phyloP scores from a whole-genome alignment of 2,113 vertebrate genomes.

The Indicator maculatus region DNA sequence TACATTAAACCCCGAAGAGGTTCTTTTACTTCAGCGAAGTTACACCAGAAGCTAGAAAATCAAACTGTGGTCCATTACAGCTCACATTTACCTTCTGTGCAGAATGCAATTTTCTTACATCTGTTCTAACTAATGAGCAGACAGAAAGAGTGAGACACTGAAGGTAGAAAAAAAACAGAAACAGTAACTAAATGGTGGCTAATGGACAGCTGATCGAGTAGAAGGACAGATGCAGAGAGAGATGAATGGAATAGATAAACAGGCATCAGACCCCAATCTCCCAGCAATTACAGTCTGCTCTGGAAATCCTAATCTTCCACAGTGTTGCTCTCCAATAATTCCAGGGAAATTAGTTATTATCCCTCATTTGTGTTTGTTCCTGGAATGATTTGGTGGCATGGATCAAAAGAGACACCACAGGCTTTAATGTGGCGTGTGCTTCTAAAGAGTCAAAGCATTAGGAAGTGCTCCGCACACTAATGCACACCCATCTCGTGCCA shows the following conservation, averaged over 20 bases:
- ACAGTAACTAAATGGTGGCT: conserved; percentile 39
- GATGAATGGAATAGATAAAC: conserved; percentile 60
- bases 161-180: conserved; percentile 19
- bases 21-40: background rate
- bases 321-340: conserved; percentile 48
- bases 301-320: conserved; percentile 59
- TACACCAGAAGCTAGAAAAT: background rate
- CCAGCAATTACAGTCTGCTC: conserved; percentile 48
- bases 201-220: conserved; percentile 36
- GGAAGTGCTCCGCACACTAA: conserved; percentile 8
- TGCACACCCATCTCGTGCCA: conserved; percentile 10
- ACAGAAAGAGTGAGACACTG: conserved; percentile 37
- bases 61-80: background rate
- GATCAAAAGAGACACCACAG: conserved; percentile 54
- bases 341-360: conserved; percentile 69
- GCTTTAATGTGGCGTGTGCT: conserved; percentile 45
- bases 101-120: conserved; percentile 22
- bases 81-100: conserved; percentile 32
- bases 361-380: conserved; percentile 55
- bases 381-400: conserved; percentile 46
- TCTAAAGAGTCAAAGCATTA: conserved; percentile 51
- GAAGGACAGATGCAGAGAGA: conserved; percentile 60
- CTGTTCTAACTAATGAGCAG: conserved; percentile 39
- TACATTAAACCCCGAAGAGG: background rate
- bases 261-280: conserved; percentile 56